Evolutionary conservation across 2,113 vertebrate species (phyloP).

Genomic region (Eonycteris spelaea): DNA sequence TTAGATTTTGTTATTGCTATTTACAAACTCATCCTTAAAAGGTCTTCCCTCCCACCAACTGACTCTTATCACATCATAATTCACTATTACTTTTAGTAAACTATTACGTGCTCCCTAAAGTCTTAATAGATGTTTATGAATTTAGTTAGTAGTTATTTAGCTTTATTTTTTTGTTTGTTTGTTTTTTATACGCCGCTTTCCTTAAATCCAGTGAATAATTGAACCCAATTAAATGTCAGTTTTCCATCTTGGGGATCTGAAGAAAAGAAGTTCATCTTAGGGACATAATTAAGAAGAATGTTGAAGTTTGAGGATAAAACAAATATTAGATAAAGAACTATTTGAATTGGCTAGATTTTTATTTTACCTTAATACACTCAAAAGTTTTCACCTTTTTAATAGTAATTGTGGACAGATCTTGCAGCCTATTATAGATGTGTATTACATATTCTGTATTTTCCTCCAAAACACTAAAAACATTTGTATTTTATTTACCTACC

Average conservation of each 20-base stretch:
- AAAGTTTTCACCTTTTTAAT: background rate
- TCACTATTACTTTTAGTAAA: background rate
- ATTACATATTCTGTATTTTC: background rate
- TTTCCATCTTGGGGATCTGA: background rate
- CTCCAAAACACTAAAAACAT: background rate
- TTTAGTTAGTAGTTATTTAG: background rate
- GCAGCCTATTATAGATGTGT: background rate
- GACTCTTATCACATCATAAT: background rate
- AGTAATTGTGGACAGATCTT: background rate
- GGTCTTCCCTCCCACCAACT: background rate
- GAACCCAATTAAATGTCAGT: background rate
- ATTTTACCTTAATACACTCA: background rate
- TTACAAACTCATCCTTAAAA: background rate
- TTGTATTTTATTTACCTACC: background rate
- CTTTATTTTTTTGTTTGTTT: background rate
- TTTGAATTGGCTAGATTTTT: background rate
- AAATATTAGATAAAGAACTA: background rate
- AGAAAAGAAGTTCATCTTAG: background rate
- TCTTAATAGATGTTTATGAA: background rate
- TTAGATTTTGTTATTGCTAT: constrained; percentile 12
- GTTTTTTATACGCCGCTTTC: background rate
- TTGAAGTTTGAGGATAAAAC: background rate
- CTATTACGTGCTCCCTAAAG: background rate
- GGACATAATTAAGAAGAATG: background rate
- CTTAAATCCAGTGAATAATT: background rate